Base-by-base conservation (phyloP, 2,888 invertebrate species). In the Sthenelais limicola region DNA sequence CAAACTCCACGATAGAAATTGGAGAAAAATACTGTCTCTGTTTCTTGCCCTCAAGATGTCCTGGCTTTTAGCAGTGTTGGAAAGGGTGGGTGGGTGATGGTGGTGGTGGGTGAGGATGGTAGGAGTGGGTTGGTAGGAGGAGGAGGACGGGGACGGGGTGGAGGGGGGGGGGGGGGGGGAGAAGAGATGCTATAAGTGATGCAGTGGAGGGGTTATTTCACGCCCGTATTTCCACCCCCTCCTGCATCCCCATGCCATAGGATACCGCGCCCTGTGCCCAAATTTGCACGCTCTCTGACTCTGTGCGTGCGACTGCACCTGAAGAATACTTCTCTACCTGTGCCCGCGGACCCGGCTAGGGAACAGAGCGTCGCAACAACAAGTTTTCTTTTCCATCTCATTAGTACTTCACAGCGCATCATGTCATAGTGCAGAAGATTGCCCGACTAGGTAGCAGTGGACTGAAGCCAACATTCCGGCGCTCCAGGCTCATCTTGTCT, bases 401-500 rank as follows among this genome's bases (percentile, higher is more conserved):
- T 62, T 62, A 62, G 62, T 38, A 62, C 62, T 62, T 62, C 62
- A 43, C 38, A 12, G 62, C 62, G 26, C 62, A 62, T 62, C 62
- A 62, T 62, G 62, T 62, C 62, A 62, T 21, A 43, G n/a, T n/a
- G n/a, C n/a, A n/a, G n/a, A n/a, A n/a, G n/a, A n/a, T n/a, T n/a
- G n/a, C n/a, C n/a, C n/a, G n/a, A n/a, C n/a, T n/a, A n/a, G n/a
- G n/a, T n/a, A n/a, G n/a, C n/a, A n/a, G n/a, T n/a, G n/a, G n/a
- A n/a, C n/a, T n/a, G n/a, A n/a, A n/a, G n/a, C n/a, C n/a, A n/a
- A n/a, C n/a, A n/a, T n/a, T n/a, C n/a, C n/a, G n/a, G n/a, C n/a
- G n/a, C n/a, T n/a, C n/a, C n/a, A n/a, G n/a, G n/a, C n/a, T n/a
- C n/a, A n/a, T n/a, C n/a, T n/a, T n/a, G n/a, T n/a, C n/a, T n/a